Percentiles rank a stretch among this genome's conserved stretches.
Conservation (phyloP, 23 tunicate genomes). For the Halocynthia roretzi region DNA sequence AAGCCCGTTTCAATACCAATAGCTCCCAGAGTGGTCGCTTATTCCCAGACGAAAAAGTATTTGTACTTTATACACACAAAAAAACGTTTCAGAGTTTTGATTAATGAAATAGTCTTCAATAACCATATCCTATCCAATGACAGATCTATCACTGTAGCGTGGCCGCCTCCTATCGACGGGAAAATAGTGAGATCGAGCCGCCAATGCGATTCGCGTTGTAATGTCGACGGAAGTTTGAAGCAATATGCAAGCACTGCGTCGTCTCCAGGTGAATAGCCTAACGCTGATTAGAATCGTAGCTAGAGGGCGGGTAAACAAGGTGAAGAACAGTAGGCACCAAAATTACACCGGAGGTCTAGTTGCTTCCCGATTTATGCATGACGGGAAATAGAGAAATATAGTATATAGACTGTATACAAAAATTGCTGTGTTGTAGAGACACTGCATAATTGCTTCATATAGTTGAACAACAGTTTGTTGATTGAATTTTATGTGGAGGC, state of each 20-base stretch:
- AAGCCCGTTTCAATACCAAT: conserved; percentile 5
- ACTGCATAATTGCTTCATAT: no score
- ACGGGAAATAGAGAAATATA: no score
- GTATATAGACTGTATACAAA: no score
- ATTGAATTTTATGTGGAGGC: no score
- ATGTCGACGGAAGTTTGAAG: conserved; percentile 1
- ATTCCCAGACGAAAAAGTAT: conserved; percentile 7
- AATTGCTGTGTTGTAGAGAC: no score
- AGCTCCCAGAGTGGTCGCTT: conserved; percentile 12
- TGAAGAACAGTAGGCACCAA: no score
- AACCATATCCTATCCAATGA: not conserved
- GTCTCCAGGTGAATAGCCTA: conserved; percentile 4
- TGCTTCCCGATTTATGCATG: no score
- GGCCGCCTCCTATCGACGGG: conserved; percentile 31
- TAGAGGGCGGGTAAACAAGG: no score
- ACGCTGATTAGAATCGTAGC: not conserved
- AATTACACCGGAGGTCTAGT: no score
- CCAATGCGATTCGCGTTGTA: conserved; percentile 17
- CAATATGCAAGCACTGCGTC: conserved; percentile 15
- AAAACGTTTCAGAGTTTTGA: no score
- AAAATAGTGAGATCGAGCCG: not conserved
- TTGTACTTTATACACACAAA: not conserved
- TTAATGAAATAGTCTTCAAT: no score
- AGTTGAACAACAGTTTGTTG: no score
- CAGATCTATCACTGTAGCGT: conserved; percentile 6